phyloP scores from a whole-genome alignment of 2,797 vertebrate genomes.

The Pitangus sulphuratus region DNA sequence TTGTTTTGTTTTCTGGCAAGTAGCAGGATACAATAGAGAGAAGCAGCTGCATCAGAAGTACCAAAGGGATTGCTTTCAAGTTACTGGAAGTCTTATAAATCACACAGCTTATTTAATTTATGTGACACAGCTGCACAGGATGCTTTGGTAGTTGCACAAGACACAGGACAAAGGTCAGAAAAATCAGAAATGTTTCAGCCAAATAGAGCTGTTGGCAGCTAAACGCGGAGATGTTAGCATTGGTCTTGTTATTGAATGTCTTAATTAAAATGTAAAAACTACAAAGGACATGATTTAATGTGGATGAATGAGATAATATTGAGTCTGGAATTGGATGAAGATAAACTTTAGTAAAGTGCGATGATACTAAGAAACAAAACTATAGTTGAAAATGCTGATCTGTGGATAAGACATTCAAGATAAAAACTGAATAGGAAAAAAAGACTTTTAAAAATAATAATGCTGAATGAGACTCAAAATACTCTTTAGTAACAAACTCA shows the following conservation, averaged over 20 bases:
- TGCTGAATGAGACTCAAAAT: background rate
- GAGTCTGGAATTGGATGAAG: slow-evolving; percentile 3
- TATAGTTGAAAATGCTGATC: slow-evolving; percentile 36
- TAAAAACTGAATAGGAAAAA: slow-evolving; percentile 1
- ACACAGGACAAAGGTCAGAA: slow-evolving; percentile 52
- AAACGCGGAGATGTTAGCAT: background rate
- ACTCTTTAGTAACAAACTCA: background rate
- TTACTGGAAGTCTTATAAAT: slow-evolving; percentile 67
- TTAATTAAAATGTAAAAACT: slow-evolving; percentile 59
- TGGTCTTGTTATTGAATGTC: slow-evolving; percentile 43
- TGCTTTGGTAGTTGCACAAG: slow-evolving; percentile 57
- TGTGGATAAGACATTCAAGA: slow-evolving; percentile 31
- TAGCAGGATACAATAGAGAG: slow-evolving; percentile 50
- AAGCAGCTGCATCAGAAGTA: slow-evolving; percentile 70
- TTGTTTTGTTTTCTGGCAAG: slow-evolving; percentile 55
- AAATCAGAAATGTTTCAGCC: slow-evolving; percentile 36
- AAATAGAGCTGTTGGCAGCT: slow-evolving; percentile 58
- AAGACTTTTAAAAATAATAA: background rate
- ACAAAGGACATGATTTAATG: slow-evolving; percentile 48
- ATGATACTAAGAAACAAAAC: background rate
- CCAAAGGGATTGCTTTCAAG: slow-evolving; percentile 68
- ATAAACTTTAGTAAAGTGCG: background rate
- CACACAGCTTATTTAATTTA: slow-evolving; percentile 70
- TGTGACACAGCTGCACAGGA: slow-evolving; percentile 59
- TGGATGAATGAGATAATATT: slow-evolving; percentile 40